Evolutionary conservation across 2,113 vertebrate species (phyloP).

Genomic region (Corythaeola cristata): DNA sequence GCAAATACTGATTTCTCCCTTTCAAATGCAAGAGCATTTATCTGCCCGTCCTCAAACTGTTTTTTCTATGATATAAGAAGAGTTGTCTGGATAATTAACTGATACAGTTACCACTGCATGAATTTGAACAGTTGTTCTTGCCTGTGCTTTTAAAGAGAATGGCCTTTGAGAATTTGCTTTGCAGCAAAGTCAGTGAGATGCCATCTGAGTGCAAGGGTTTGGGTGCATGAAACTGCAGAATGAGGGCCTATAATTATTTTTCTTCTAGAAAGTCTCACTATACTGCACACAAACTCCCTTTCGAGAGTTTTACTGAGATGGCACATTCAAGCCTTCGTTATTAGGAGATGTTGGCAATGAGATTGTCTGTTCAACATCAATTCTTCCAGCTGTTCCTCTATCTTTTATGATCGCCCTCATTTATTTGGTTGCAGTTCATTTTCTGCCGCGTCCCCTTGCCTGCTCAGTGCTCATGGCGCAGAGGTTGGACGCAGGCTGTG

Average conservation of each 20-base stretch:
- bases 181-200: not conserved
- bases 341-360: not conserved
- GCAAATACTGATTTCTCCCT: not conserved
- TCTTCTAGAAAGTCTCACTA: not conserved
- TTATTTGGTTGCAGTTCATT: fast-evolving
- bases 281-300: not conserved
- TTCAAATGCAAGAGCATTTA: not conserved
- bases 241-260: not conserved
- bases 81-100: not conserved
- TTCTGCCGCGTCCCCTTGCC: not conserved
- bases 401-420: not conserved
- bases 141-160: not conserved
- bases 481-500: not conserved
- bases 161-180: slow-evolving; percentile 1
- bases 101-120: not conserved
- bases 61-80: not conserved
- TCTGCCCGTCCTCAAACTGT: not conserved
- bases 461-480: fast-evolving
- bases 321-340: not conserved
- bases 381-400: not conserved
- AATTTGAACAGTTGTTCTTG: not conserved
- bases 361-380: not conserved
- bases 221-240: not conserved
- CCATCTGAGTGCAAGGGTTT: not conserved
- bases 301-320: not conserved